Percentiles rank a stretch among this genome's conserved stretches.
Conservation (phyloP, 2,113 vertebrate genomes). For the Cryptomyrus ogoouensis region DNA sequence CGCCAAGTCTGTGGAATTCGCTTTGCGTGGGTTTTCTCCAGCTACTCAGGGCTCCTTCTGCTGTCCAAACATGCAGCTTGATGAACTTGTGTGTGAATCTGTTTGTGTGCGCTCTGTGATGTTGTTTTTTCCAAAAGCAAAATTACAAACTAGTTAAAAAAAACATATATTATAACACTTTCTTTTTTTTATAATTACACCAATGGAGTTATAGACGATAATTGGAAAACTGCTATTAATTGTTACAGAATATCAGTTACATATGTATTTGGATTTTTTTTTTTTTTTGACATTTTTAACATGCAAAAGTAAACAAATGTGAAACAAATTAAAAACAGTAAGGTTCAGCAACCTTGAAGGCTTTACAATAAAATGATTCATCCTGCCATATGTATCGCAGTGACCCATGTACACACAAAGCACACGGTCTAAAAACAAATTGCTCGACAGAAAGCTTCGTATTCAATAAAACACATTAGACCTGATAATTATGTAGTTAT, state of each 20-base stretch:
- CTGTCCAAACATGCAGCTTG: constrained; percentile 1
- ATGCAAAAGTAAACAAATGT: background rate
- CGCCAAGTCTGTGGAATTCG: background rate
- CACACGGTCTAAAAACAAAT: background rate
- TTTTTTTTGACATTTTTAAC: background rate
- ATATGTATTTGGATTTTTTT: background rate
- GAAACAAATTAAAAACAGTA: background rate
- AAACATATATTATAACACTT: background rate
- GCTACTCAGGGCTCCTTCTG: background rate
- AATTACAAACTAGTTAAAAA: background rate
- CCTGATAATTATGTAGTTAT: background rate
- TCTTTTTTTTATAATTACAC: background rate
- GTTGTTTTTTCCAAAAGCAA: background rate
- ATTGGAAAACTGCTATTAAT: background rate
- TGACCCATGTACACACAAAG: background rate
- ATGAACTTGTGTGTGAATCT: background rate
- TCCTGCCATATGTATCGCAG: background rate
- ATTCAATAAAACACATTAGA: background rate
- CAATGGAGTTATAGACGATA: background rate
- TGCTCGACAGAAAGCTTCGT: background rate
- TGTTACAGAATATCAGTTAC: background rate
- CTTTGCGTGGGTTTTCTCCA: background rate
- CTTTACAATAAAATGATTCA: background rate
- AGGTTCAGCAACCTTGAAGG: background rate
- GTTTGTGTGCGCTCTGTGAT: background rate